Percentiles rank a stretch among this genome's conserved stretches.
phyloP scores from a whole-genome alignment of 2,113 vertebrate species.

The Ptychochromis oligacanthus region DNA sequence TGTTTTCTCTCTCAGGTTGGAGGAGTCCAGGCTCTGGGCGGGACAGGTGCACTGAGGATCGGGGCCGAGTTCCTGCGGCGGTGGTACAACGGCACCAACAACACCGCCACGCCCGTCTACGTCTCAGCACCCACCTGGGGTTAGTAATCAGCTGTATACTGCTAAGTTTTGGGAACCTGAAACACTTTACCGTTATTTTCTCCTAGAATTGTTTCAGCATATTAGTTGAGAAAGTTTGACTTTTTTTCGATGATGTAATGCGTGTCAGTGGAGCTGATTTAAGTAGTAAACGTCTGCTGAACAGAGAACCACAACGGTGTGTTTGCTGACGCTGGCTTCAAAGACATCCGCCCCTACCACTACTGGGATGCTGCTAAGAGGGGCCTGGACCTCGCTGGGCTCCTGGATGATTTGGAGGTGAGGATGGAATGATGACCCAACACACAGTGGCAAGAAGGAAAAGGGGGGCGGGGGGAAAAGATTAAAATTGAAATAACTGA shows the following conservation, averaged over 20 bases:
- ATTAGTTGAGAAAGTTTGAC: background rate
- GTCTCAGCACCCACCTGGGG: slow-evolving; percentile 94
- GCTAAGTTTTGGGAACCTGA: background rate
- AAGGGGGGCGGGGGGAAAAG: too few relatives aligned
- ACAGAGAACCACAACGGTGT: slow-evolving; percentile 95
- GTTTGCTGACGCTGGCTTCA: slow-evolving; percentile 91
- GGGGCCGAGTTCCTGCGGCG: slow-evolving; percentile 91
- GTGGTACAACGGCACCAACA: slow-evolving; percentile 95
- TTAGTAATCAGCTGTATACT: slow-evolving; percentile 49
- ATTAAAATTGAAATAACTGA: too few relatives aligned
- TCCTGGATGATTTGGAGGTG: slow-evolving; percentile 90
- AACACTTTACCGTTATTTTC: too few relatives aligned
- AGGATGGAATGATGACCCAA: background rate
- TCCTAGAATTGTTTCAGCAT: too few relatives aligned
- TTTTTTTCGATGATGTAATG: background rate
- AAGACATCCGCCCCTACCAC: slow-evolving; percentile 89
- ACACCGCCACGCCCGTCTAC: slow-evolving; percentile 89
- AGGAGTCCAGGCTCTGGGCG: slow-evolving; percentile 89
- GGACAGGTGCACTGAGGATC: slow-evolving; percentile 90
- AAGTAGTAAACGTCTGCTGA: background rate
- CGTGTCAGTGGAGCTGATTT: background rate
- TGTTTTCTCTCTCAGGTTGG: slow-evolving; percentile 82
- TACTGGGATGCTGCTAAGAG: slow-evolving; percentile 90
- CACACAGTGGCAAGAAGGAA: background rate
- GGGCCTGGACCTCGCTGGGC: slow-evolving; percentile 85